Conservation (phyloP, 2,113 vertebrate species). For the Lates calcarifer region DNA sequence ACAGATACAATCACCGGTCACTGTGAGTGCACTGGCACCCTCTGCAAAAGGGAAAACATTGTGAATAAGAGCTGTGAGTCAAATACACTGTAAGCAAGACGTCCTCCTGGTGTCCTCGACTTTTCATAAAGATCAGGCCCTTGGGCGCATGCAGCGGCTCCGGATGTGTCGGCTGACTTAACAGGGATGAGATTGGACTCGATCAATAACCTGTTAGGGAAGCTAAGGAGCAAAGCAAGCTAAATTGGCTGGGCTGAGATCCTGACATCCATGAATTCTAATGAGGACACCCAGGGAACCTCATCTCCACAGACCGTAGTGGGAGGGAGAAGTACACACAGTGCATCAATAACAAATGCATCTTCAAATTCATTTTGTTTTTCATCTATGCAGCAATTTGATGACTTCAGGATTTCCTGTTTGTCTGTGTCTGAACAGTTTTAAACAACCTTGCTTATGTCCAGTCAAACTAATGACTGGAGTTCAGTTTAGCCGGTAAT, state of each 20-base stretch:
- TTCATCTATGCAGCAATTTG: conserved; percentile 7
- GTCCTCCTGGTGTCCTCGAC: conserved; percentile 54
- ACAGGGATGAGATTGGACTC: conserved; percentile 61
- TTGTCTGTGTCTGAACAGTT: background rate
- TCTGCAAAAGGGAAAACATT: background rate
- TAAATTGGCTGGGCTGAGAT: conserved; percentile 65
- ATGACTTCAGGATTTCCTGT: background rate
- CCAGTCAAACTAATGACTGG: background rate
- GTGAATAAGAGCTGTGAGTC: conserved; percentile 27
- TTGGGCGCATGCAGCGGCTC: background rate
- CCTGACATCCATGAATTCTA: conserved; percentile 74
- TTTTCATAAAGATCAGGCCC: conserved; percentile 41
- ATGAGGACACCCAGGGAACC: conserved; percentile 68
- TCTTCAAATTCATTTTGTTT: conserved; percentile 27
- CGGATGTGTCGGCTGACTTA: conserved; percentile 50
- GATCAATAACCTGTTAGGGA: conserved; percentile 82
- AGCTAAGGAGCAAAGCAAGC: conserved; percentile 65
- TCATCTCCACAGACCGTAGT: conserved; percentile 33
- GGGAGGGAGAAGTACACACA: conserved; percentile 6
- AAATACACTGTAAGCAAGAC: conserved; percentile 19
- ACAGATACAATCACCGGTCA: conserved; percentile 39
- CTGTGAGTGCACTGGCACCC: background rate
- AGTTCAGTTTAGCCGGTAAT: background rate
- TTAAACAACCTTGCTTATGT: background rate
- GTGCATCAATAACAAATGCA: conserved; percentile 47